Conservation (phyloP, 2,888 invertebrate genomes). For the Dorcus hopei region DNA sequence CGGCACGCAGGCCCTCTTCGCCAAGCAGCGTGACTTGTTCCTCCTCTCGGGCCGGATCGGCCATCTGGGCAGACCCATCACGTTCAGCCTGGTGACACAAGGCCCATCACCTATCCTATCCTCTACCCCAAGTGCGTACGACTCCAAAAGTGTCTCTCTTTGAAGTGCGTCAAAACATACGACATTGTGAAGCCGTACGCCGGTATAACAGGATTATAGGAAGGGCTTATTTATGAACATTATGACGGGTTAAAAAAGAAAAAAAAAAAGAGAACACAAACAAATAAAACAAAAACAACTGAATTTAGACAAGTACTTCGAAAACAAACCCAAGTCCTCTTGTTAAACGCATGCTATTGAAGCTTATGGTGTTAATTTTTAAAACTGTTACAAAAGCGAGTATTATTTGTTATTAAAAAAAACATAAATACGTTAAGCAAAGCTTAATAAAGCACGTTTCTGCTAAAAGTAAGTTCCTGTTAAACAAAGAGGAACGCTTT, state of each 20-base stretch:
- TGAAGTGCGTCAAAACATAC: conserved; percentile 1
- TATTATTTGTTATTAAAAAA: too few relatives aligned
- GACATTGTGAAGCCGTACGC: conserved; percentile 13
- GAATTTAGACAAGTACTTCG: neutral
- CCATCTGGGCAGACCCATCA: conserved; percentile 78
- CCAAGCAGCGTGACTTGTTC: conserved; percentile 94
- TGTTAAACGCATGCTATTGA: too few relatives aligned
- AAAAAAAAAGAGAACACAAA: conserved; percentile 7
- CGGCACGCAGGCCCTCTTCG: conserved; percentile 91
- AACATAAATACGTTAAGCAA: too few relatives aligned
- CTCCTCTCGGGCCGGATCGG: conserved; percentile 93
- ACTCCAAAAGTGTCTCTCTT: conserved; percentile 7
- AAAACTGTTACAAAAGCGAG: too few relatives aligned
- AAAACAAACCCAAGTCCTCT: too few relatives aligned
- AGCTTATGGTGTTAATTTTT: too few relatives aligned
- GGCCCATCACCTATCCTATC: conserved; percentile 39
- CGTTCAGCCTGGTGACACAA: conserved; percentile 71
- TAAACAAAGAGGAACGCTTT: too few relatives aligned
- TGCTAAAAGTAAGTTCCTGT: too few relatives aligned
- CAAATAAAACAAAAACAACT: conserved; percentile 1
- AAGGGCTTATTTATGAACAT: conserved; percentile 1
- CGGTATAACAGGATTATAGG: conserved; percentile 9
- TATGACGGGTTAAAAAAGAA: neutral
- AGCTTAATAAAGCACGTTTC: too few relatives aligned
- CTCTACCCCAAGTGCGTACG: conserved; percentile 16